Percentiles rank a stretch among this genome's conserved stretches.
Evolutionary conservation across 2,888 invertebrate genomes (phyloP).

Genomic region (Agapetus fuscipes): DNA sequence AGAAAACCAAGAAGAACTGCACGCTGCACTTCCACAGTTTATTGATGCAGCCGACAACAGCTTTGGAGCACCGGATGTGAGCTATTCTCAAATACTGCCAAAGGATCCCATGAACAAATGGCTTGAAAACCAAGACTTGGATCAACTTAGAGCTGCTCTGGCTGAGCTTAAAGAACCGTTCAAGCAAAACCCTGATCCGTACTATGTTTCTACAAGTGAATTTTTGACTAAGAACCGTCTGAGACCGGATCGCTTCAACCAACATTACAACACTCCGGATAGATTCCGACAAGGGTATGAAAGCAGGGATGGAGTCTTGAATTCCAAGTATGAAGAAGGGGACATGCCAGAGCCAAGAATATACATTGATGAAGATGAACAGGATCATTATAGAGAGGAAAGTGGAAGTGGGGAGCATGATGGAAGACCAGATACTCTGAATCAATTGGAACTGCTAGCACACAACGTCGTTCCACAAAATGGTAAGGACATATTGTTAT

Average conservation of each 20-base stretch:
- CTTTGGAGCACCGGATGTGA: neutral
- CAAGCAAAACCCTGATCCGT: slow-evolving; percentile 10
- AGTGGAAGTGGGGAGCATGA: slow-evolving; percentile 38
- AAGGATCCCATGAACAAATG: slow-evolving; percentile 15
- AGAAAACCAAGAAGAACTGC: slow-evolving; percentile 17
- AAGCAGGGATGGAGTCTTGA: slow-evolving; percentile 25
- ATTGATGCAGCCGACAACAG: slow-evolving; percentile 4
- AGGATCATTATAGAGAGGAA: slow-evolving; percentile 36
- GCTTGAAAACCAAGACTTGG: slow-evolving; percentile 17
- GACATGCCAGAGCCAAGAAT: slow-evolving; percentile 45
- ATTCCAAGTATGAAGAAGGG: slow-evolving; percentile 25
- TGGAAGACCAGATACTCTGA: slow-evolving; percentile 18
- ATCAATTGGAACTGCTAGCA: slow-evolving; percentile 19
- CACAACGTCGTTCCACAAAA: slow-evolving; percentile 4
- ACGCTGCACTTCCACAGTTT: slow-evolving; percentile 10
- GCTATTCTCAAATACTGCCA: neutral
- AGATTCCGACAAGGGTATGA: slow-evolving; percentile 29
- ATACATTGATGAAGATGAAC: slow-evolving; percentile 45
- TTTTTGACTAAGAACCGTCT: slow-evolving; percentile 19
- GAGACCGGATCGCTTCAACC: slow-evolving; percentile 27
- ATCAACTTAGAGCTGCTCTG: slow-evolving; percentile 13
- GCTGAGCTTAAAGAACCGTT: slow-evolving; percentile 15
- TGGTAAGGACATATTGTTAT: no score
- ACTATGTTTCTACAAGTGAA: slow-evolving; percentile 18
- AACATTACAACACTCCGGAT: slow-evolving; percentile 31